Evolutionary conservation across 2,888 invertebrate species (phyloP).

Genomic region (Isoperla grammatica): DNA sequence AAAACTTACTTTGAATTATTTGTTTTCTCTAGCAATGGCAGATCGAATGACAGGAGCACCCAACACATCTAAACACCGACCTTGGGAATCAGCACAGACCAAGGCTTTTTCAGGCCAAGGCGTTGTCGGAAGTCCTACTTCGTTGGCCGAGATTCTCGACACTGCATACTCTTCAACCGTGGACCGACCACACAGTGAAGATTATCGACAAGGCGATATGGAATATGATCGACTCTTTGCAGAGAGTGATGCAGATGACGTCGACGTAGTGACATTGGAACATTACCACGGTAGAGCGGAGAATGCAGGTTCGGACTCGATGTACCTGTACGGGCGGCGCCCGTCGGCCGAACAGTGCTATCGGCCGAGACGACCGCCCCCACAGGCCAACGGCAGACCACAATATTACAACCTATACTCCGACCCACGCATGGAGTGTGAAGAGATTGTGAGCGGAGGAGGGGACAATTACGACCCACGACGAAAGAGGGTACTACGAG

Average conservation of each 20-base stretch:
- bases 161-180: constrained; percentile 57
- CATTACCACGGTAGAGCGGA: constrained; percentile 21
- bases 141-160: constrained; percentile 58
- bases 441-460: constrained; percentile 12
- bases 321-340: constrained; percentile 9
- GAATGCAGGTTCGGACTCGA: not conserved
- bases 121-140: constrained; percentile 39
- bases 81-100: constrained; percentile 35
- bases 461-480: constrained; percentile 25
- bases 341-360: constrained; percentile 3
- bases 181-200: constrained; percentile 41
- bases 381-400: not conserved
- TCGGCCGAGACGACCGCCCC: constrained; percentile 3
- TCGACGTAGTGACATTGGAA: constrained; percentile 39
- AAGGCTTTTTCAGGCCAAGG: constrained; percentile 29
- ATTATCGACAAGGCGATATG: constrained; percentile 43
- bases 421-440: constrained; percentile 23
- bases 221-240: constrained; percentile 60
- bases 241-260: constrained; percentile 56
- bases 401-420: constrained; percentile 21
- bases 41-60: constrained; percentile 27
- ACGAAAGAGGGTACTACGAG: constrained; percentile 28
- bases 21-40: constrained; percentile 22
- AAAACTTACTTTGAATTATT: too few species aligned
- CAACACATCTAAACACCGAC: constrained; percentile 32